phyloP scores from a whole-genome alignment of 2,888 invertebrate species.

The Agrilus biguttatus region DNA sequence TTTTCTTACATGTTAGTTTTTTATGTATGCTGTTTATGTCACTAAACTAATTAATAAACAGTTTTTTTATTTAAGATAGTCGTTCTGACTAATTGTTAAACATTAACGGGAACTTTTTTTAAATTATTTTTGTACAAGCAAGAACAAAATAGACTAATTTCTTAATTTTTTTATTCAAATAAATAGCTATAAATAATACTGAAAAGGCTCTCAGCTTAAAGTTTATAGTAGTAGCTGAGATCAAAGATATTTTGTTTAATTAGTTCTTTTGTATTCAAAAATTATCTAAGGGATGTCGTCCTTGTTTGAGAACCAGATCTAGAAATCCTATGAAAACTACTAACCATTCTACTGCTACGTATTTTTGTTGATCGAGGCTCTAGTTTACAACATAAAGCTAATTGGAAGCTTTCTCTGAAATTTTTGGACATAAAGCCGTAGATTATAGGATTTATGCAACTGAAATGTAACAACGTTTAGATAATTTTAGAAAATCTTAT shows the following conservation, averaged over 20 bases:
- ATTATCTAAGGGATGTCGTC: conserved; percentile 22
- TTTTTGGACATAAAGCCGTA: conserved; percentile 63
- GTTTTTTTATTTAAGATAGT: no score
- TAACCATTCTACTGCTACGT: conserved; percentile 14
- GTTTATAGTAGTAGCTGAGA: no score
- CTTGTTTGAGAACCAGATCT: conserved; percentile 24
- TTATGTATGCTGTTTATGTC: no score
- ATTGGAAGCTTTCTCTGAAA: conserved; percentile 44
- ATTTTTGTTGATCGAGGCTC: conserved; percentile 10
- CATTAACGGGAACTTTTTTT: no score
- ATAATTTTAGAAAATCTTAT: background rate
- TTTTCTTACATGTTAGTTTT: no score
- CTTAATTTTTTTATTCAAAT: no score
- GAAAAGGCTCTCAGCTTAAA: no score
- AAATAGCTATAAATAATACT: no score
- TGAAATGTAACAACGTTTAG: conserved; percentile 19
- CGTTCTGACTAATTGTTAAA: no score
- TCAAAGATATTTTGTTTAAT: background rate
- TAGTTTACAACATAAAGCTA: conserved; percentile 32
- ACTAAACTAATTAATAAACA: no score
- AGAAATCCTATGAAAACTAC: conserved; percentile 22
- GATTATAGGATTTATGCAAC: conserved; percentile 57
- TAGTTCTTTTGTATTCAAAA: background rate
- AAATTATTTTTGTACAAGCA: no score
- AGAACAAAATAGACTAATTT: no score